These are phyloP conservation scores for Danaus melanippus DNA, from an alignment of 1,140 invertebrate species.

Conservation along the genomic window DNA sequence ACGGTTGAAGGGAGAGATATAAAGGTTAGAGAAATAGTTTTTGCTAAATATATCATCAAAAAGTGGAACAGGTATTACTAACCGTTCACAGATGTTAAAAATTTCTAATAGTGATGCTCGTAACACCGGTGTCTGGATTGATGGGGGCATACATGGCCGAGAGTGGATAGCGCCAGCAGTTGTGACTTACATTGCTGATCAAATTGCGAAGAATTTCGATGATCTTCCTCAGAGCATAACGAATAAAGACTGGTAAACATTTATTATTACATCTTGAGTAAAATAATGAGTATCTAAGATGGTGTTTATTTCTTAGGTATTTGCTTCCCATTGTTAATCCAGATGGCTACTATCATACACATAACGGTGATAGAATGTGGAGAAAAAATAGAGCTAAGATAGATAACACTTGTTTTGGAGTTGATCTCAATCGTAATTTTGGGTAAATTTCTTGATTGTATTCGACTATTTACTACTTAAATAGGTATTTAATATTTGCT, in stretches of 20 bases:
- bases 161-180: slow-evolving; percentile 80
- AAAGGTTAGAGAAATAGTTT: slow-evolving; percentile 33
- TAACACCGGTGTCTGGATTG: slow-evolving; percentile 73
- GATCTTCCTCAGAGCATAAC: slow-evolving; percentile 37
- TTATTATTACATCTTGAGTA: not conserved
- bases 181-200: slow-evolving; percentile 71
- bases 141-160: slow-evolving; percentile 75
- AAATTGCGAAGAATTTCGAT: slow-evolving; percentile 46
- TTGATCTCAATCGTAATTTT: slow-evolving; percentile 80
- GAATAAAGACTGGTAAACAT: slow-evolving; percentile 59
- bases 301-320: slow-evolving; percentile 65
- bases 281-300: not conserved
- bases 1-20: slow-evolving; percentile 54
- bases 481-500: not conserved
- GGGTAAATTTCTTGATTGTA: slow-evolving; percentile 41
- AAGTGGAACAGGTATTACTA: slow-evolving; percentile 1
- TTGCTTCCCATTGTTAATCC: slow-evolving; percentile 81
- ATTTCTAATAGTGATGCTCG: slow-evolving; percentile 59
- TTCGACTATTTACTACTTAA: not conserved
- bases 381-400: slow-evolving; percentile 76
- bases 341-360: slow-evolving; percentile 80
- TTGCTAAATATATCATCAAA: not conserved
- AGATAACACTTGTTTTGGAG: slow-evolving; percentile 71
- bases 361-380: slow-evolving; percentile 77
- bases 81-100: slow-evolving; percentile 57